Base-by-base conservation (phyloP, 1,140 invertebrate species). In the Araneus ventricosus region DNA sequence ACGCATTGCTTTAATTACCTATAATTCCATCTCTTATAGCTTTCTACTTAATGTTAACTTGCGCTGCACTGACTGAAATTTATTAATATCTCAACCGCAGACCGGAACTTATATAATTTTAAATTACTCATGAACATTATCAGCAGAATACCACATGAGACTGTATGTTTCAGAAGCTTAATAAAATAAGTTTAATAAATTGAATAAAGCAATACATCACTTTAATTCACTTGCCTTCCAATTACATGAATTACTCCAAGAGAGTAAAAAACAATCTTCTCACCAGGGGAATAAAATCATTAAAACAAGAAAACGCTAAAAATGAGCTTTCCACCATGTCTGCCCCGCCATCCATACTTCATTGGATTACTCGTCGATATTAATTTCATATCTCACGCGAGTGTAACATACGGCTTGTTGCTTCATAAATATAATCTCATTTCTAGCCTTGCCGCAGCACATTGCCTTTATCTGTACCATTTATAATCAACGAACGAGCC, bases 371-470 rank as follows among this genome's bases (percentile, higher is more conserved):
- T 22, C 17, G 37, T 87, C 52, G 57, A 87, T 87, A 87, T 87
- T 87, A 87, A 87, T 87, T 87, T 61, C 85, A 61, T 37, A 87
- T 61, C 85, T 37, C 37, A 39, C n/a, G 27, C 24, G 20, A 30
- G 85, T 27, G 27, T 39, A 52, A 84, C 45, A 27, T 27, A 10
- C 41, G n/a, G 34, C 85, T 37, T 87, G 85, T 61, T 52, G 82
- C 41, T 2, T 27, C 41, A 52, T 84, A 87, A 61, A 87, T 37
- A 87, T 87, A 63, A 88, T 88, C 63, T 22, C 34, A 88, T 88
- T 70, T 75, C 22, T 88, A 39, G 17, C 63, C 39, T 30, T 67
- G 63, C 34, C 61, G 5, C 39, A 52, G n/a, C 39, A 34, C 45
- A 34, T 90, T 67, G 52, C 52, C 57, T 37, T 80, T 87, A 87